Evolutionary conservation across 2,888 invertebrate species (phyloP), one percentile per base, ranked within the genome.

Genomic region (Luffia ferchaultella): DNA sequence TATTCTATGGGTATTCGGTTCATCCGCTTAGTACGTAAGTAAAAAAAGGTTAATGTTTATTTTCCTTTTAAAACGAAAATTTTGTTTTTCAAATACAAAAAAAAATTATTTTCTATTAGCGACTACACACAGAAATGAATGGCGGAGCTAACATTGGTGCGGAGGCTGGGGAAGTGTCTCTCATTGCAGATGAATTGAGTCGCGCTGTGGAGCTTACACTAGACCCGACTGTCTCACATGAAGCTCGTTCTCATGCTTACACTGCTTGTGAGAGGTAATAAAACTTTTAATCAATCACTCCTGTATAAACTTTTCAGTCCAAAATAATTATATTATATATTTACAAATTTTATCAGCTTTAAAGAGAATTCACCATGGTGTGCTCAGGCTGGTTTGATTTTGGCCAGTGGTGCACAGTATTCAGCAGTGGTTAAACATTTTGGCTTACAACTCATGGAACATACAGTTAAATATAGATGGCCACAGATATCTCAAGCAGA

Each of bases 401-500:
- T 97, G 57, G 92, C 94, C 44, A 90, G 91, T 58, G 89, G 89
- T 44, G 86, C 85, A 19, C 89, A 92, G 55, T 89, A 90, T 64
- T 91, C 92, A 7, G 88, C 92, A 41, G 88, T 93, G 51, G 91
- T 94, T 0, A 89, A 95, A 51, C 96, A 96, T 68, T 96, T 96
- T 79, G 97, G 97, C 0, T 82, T 97, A 0, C 96, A 97, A 63
- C 77, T 97, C 0, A 92, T 98, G 88, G 97, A 97, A 69, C 93
- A 97, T 65, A 93, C 93, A 49, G 92, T 97, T 20, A 97, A 95
- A 78, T 96, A 94, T 65, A 88, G 93, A 53, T 97, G 97, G 97
- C 93, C 93, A 53, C 91, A 92, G 60, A 93, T 97, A 62, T 89
- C 91, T 2, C 92, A 93, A 61, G 90, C 90, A 50, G 95, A 96